These are phyloP conservation scores for Silvanus unidentatus DNA, from an alignment of 2,888 invertebrate genomes.

Conservation along the genomic window DNA sequence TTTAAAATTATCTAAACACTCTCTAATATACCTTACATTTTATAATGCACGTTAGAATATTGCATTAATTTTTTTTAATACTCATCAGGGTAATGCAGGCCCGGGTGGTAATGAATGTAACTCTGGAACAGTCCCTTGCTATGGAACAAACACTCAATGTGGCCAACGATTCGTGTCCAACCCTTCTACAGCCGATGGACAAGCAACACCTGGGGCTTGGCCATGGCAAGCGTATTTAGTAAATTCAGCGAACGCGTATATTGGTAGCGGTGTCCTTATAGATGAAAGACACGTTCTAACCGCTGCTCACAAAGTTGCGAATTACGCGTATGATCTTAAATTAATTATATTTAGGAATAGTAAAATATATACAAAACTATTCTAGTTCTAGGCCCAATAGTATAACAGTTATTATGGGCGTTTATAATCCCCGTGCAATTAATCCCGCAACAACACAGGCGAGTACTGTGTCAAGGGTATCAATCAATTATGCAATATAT, in stretches of 20 bases:
- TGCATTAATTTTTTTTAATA: no score
- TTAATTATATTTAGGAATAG: no score
- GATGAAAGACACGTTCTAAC: constrained; percentile 64
- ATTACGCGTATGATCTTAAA: constrained; percentile 26
- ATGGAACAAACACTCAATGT: constrained; percentile 37
- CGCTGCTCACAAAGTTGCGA: constrained; percentile 62
- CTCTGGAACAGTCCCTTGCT: constrained; percentile 33
- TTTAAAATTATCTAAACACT: no score
- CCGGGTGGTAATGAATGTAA: constrained; percentile 23
- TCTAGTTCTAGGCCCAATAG: background rate
- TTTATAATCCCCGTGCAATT: constrained; percentile 24
- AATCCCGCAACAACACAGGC: background rate
- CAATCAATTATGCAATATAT: constrained; percentile 63
- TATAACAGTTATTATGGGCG: constrained; percentile 30
- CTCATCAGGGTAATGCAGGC: no score
- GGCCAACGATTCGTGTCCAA: constrained; percentile 43
- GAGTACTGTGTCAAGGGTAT: constrained; percentile 22
- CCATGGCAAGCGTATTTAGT: constrained; percentile 62
- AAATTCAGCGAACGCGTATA: constrained; percentile 45
- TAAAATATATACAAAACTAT: background rate
- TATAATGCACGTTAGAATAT: no score
- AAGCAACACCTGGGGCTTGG: constrained; percentile 62
- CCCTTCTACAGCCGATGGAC: constrained; percentile 46
- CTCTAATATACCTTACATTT: no score
- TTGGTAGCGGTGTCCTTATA: constrained; percentile 69